phyloP scores from a whole-genome alignment of 2,113 vertebrate genomes.

The Crotophaga sulcirostris region DNA sequence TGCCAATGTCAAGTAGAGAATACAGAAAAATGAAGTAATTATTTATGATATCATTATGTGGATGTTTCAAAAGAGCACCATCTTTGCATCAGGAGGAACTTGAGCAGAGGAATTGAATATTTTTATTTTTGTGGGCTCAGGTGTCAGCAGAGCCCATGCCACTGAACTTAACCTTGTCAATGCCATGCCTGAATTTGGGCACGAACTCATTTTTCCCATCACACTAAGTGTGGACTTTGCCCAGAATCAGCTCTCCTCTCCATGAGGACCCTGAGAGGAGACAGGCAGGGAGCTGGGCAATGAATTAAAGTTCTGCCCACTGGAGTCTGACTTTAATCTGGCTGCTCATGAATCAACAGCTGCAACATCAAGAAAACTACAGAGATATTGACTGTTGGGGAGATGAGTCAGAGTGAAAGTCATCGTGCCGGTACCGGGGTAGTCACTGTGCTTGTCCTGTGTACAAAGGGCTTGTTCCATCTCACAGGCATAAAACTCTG shows the following conservation, averaged over 20 bases:
- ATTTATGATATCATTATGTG: neutral
- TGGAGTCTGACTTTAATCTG: neutral
- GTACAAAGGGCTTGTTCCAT: neutral
- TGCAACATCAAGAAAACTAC: neutral
- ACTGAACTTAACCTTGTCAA: neutral
- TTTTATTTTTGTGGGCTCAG: neutral
- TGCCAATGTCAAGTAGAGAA: neutral
- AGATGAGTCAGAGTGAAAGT: neutral
- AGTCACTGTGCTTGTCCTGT: neutral
- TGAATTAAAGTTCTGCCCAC: neutral
- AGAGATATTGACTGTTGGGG: neutral
- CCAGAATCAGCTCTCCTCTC: neutral
- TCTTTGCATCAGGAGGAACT: neutral
- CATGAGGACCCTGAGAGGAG: accelerated
- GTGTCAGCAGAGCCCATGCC: neutral
- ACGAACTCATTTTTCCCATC: neutral
- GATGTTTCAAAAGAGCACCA: neutral
- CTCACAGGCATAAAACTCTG: neutral
- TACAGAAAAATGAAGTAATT: neutral
- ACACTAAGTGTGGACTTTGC: accelerated
- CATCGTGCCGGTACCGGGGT: accelerated
- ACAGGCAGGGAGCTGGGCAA: neutral
- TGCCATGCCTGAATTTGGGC: neutral
- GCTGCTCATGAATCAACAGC: neutral
- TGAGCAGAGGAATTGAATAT: neutral